Evolutionary conservation across 1,140 invertebrate species (phyloP).

Genomic region (Pantala flavescens): DNA sequence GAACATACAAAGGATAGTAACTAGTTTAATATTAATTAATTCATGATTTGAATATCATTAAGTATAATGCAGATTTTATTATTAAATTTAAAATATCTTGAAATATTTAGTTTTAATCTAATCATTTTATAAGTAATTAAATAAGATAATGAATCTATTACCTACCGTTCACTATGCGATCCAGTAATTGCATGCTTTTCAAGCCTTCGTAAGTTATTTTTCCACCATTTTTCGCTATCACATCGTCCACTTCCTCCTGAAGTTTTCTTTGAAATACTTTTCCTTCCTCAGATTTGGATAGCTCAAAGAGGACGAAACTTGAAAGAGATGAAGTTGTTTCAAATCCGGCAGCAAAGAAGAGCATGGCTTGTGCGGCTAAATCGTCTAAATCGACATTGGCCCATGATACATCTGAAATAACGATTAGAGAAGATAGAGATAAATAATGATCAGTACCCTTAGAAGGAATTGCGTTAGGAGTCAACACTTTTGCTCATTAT

Average conservation of each 20-base stretch:
- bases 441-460: too few species aligned
- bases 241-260: slow-evolving; percentile 36
- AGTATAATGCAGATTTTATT: too few species aligned
- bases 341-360: slow-evolving; percentile 17
- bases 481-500: too few species aligned
- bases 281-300: slow-evolving; percentile 32
- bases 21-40: too few species aligned
- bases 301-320: slow-evolving; percentile 14
- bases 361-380: slow-evolving; percentile 17
- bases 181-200: slow-evolving; percentile 43
- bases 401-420: background rate
- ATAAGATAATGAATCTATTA: background rate
- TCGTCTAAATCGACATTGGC: slow-evolving; percentile 1
- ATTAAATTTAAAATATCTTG: too few species aligned
- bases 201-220: slow-evolving; percentile 45
- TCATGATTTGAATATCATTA: too few species aligned
- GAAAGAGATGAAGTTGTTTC: slow-evolving; percentile 16
- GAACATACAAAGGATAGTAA: too few species aligned
- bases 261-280: slow-evolving; percentile 36
- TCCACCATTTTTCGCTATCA: slow-evolving; percentile 36
- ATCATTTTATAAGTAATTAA: too few species aligned
- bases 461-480: too few species aligned
- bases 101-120: too few species aligned
- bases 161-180: slow-evolving; percentile 39
- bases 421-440: too few species aligned